These are phyloP conservation scores for Mormyrops attenuatus DNA, from an alignment of 2,797 vertebrate genomes.

Conservation along the genomic window DNA sequence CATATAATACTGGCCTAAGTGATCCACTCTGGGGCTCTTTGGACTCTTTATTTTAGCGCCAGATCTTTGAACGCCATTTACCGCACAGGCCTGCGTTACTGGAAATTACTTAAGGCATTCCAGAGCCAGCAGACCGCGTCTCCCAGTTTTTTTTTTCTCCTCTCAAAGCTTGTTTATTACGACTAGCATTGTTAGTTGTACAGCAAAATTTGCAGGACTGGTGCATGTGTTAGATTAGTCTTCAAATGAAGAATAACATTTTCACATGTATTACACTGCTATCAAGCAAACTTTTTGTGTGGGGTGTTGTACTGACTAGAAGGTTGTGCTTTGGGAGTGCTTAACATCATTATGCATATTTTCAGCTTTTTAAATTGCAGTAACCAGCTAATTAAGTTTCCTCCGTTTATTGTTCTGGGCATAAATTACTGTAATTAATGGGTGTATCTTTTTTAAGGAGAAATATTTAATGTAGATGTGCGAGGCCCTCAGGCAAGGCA, in stretches of 20 bases:
- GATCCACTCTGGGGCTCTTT: neutral
- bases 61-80: neutral
- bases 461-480: neutral
- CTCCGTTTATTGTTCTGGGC: neutral
- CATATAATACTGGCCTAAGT: neutral
- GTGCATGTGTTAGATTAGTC: neutral
- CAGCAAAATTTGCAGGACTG: neutral
- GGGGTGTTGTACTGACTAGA: neutral
- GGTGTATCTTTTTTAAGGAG: neutral
- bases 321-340: neutral
- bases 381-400: neutral
- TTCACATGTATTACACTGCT: neutral
- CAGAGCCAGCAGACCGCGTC: neutral
- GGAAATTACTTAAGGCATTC: neutral
- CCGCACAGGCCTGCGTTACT: neutral
- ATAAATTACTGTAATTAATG: neutral
- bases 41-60: neutral
- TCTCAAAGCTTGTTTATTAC: neutral
- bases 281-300: neutral
- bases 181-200: neutral
- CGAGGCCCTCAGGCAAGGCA: neutral
- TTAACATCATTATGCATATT: neutral
- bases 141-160: neutral
- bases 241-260: neutral
- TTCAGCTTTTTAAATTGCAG: neutral